Evolutionary conservation across 2,797 vertebrate species (phyloP), one percentile per base, ranked within the genome.

Genomic region (Smutsia temminckii): DNA sequence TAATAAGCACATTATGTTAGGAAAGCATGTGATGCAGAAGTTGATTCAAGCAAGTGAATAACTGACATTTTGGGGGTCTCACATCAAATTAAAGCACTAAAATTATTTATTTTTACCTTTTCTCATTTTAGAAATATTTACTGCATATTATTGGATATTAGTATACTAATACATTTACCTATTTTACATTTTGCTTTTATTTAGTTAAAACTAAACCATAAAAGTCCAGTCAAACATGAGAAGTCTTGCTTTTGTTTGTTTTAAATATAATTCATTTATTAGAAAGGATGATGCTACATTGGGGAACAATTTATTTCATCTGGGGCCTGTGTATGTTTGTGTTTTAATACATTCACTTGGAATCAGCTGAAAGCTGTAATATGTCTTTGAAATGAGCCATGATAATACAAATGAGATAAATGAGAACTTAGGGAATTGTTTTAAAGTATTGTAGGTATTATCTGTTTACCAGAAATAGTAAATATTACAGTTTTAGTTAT

Each of bases 401-500:
- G 97, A 84, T 94, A 64, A 91, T 88, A 96, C 89, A 97, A 93
- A 96, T 91, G 89, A 97, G 46, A 96, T 95, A 98, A 87, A 37
- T 61, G 96, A 97, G 97, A 98, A 98, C 96, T 96, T 97, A 95
- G 97, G 97, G 87, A 96, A 97, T 94, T 95, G 78, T 98, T 98
- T 97, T 97, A 96, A 93, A 89, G 97, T 97, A 96, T 97, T 97
- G 93, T 98, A 96, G 97, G 91, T 98, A 97, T 98, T 98, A 97
- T 46, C 96, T 98, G 98, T 98, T 98, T 98, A 97, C 97, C 98
- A 97, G 98, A 98, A 96, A 98, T 98, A 98, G 97, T 97, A 97
- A 97, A 97, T 97, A 97, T 98, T 98, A 98, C 97, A 98, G 98
- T 97, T 98, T 97, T 95, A 98, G 98, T 99, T 98, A 98, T 98